Evolutionary conservation across 30 jellyfish, hydroid and myxozoan genomes (phyloP).

Genomic region (Turritopsis rubra): DNA sequence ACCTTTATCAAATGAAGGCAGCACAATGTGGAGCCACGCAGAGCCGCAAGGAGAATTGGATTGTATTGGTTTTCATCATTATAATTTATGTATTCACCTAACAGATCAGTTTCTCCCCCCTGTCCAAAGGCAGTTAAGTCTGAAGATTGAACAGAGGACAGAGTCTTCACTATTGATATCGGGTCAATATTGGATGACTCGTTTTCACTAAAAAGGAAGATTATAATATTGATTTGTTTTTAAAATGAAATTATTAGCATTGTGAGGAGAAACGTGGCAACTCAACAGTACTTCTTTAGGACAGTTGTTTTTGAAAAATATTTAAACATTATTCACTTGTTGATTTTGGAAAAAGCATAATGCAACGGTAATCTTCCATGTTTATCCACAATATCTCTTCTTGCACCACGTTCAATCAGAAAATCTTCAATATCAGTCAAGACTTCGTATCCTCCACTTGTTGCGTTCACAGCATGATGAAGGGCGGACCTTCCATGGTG

Average conservation of each 20-base stretch:
- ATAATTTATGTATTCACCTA: conserved; percentile 13
- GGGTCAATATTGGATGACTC: conserved; percentile 33
- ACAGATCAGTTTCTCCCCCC: neutral
- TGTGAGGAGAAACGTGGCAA: too few relatives aligned
- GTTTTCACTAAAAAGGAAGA: neutral
- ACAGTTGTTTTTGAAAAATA: neutral
- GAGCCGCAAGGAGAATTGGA: conserved; percentile 22
- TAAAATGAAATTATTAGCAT: too few relatives aligned
- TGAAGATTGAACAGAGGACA: conserved; percentile 5
- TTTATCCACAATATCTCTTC: conserved; percentile 11
- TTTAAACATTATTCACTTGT: neutral
- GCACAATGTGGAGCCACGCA: conserved; percentile 38
- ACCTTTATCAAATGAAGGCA: conserved; percentile 38
- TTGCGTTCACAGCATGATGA: conserved; percentile 10
- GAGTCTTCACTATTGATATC: conserved; percentile 27
- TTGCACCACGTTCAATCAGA: conserved; percentile 19
- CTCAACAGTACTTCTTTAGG: neutral
- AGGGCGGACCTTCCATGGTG: neutral
- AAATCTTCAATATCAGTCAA: neutral
- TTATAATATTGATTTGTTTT: neutral
- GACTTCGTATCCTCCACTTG: neutral
- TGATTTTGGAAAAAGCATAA: conserved; percentile 14
- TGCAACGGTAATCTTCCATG: conserved; percentile 19
- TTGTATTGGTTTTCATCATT: neutral
- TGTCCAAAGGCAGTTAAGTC: conserved; percentile 1